Conservation (phyloP, 92 coral and sea anemone species). For the Pocillopora meandrina region DNA sequence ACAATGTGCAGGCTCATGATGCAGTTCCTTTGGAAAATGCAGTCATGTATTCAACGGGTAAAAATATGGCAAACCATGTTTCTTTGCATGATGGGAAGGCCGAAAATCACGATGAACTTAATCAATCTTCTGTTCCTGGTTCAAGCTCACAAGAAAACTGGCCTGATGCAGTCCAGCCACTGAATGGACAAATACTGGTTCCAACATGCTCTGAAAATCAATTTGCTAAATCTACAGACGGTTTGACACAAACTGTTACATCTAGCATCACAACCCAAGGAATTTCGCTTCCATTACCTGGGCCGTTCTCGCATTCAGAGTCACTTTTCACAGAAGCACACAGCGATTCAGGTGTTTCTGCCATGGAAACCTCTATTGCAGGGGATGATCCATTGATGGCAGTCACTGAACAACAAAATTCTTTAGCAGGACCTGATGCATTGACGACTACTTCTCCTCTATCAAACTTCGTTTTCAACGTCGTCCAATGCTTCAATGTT, state of each 20-base stretch:
- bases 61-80: conserved; percentile 33
- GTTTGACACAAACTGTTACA: conserved; percentile 6
- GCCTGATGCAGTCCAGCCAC: conserved; percentile 12
- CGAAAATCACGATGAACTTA: conserved; percentile 13
- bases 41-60: background rate
- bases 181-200: conserved; percentile 1
- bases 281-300: conserved; percentile 3
- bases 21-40: conserved; percentile 21
- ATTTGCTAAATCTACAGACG: background rate
- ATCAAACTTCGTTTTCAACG: conserved; percentile 27
- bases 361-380: conserved; percentile 19
- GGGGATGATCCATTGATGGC: conserved; percentile 5
- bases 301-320: conserved; percentile 13
- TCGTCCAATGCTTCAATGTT: conserved; percentile 21
- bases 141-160: conserved; percentile 16
- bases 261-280: conserved; percentile 7
- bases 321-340: conserved; percentile 3
- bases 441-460: background rate
- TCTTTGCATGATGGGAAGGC: conserved; percentile 23
- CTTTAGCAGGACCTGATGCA: conserved; percentile 9
- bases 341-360: conserved; percentile 12
- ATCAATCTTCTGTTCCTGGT: conserved; percentile 2
- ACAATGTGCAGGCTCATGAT: conserved; percentile 19
- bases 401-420: conserved; percentile 15
- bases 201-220: background rate